A percentile compares a stretch with the other conserved stretches of the same genome.
Evolutionary conservation across 2,797 vertebrate genomes (phyloP).

Genomic region (Lycodopsis pacificus): DNA sequence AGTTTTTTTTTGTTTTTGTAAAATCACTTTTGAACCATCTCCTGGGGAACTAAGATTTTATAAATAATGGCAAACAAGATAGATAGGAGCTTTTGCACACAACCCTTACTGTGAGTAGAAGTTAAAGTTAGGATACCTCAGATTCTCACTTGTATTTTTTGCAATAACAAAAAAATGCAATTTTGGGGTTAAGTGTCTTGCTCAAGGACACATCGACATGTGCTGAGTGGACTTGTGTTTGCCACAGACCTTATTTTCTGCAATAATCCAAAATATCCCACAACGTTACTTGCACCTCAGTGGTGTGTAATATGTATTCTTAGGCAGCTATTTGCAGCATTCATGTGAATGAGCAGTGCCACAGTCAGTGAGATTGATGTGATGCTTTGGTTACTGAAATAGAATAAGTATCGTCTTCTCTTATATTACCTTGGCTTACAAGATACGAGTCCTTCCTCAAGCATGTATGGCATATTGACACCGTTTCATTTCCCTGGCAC

Average conservation of each 20-base stretch:
- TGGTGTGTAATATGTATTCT: constrained; percentile 1
- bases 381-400: constrained; percentile 53
- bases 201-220: no score
- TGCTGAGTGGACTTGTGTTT: no score
- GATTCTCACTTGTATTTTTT: background rate
- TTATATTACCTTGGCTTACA: constrained; percentile 49
- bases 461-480: constrained; percentile 64
- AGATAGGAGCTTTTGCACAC: background rate
- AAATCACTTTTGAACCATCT: background rate
- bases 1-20: background rate
- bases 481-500: constrained; percentile 70
- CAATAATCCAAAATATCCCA: background rate
- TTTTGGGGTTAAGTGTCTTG: no score
- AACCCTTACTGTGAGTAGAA: background rate
- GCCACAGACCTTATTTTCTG: no score
- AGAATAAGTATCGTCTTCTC: constrained; percentile 16
- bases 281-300: background rate
- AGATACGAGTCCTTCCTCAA: constrained; percentile 55
- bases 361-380: constrained; percentile 42
- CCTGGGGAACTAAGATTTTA: background rate
- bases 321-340: background rate
- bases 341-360: constrained; percentile 15
- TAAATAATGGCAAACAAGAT: background rate
- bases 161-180: no score
- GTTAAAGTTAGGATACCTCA: background rate